Evolutionary conservation across 2,113 vertebrate species (phyloP).

Genomic region (Rhegmatorhina hoffmannsi): DNA sequence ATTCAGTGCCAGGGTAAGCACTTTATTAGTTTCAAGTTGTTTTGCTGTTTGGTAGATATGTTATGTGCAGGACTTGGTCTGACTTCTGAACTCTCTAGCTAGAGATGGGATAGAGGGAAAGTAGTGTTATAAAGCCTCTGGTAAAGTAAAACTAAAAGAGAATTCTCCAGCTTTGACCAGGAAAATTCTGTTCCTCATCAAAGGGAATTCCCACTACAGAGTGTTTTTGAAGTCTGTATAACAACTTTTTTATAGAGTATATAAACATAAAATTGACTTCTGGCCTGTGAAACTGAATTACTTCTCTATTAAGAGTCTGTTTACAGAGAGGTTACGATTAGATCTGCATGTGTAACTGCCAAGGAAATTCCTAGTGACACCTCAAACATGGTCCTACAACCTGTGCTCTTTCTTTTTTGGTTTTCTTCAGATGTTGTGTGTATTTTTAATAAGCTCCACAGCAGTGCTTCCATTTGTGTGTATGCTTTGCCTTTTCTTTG

Average conservation of each 20-base stretch:
- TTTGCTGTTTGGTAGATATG: neutral
- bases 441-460: neutral
- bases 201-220: neutral
- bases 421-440: neutral
- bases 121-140: neutral
- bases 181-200: neutral
- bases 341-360: neutral
- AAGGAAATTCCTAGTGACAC: neutral
- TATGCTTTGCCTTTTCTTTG: neutral
- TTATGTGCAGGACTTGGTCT: neutral
- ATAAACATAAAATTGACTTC: neutral
- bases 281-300: neutral
- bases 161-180: neutral
- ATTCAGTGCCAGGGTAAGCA: neutral
- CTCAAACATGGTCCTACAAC: neutral
- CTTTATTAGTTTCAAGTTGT: neutral
- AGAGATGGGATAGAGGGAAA: neutral
- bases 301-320: neutral
- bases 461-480: neutral
- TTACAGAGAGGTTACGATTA: neutral
- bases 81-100: neutral
- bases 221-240: neutral
- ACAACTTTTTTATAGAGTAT: neutral
- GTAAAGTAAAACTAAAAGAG: neutral
- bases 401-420: neutral